Base-by-base conservation (phyloP, 2,888 invertebrate species). In the Lasioglossum morio region DNA sequence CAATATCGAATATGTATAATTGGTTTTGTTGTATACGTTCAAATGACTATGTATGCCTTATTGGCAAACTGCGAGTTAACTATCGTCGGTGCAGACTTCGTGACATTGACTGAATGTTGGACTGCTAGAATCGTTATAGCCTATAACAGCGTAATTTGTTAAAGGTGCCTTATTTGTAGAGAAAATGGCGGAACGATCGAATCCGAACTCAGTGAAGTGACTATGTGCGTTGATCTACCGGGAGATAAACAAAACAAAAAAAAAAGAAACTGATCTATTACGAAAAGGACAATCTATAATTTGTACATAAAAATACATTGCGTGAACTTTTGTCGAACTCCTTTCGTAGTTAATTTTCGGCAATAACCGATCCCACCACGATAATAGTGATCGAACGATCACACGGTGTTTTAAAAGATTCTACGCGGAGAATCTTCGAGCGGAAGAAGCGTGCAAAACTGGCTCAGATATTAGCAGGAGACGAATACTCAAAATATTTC, bases 121-220 rank as follows among this genome's bases (percentile, higher is more conserved):
- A 92, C 91, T 92, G 91, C 90, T 91, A 92, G 90, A 70, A 91
- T 92, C 92, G 91, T 91, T 92, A 91, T 92, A 94, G 92, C 92
- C 92, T 93, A 91, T 92, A 91, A 92, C 92, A 92, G 93, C 92
- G 92, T 95, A 94, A 95, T 94, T 95, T 94, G 95, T 95, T 94
- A 93, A 95, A 94, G 95, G 95, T 95, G 95, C 95, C 95, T 95
- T 95, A 95, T 94, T 94, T 92, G 93, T 94, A 93, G 93, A 88
- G 77, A 88, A 70, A 85, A 90, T 83, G 89, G 84, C 87, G 87
- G 87, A 88, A 89, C 79, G 91, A 92, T 88, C 88, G 89, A 92
- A 89, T 87, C 79, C 86, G 91, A 92, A 88, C 75, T 89, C 90
- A 92, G 92, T 93, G 93, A 92, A 92, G 92, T 92, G 92, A 91